Evolutionary conservation across 2,888 invertebrate genomes (phyloP).

Genomic region (Seira sanloemensis): DNA sequence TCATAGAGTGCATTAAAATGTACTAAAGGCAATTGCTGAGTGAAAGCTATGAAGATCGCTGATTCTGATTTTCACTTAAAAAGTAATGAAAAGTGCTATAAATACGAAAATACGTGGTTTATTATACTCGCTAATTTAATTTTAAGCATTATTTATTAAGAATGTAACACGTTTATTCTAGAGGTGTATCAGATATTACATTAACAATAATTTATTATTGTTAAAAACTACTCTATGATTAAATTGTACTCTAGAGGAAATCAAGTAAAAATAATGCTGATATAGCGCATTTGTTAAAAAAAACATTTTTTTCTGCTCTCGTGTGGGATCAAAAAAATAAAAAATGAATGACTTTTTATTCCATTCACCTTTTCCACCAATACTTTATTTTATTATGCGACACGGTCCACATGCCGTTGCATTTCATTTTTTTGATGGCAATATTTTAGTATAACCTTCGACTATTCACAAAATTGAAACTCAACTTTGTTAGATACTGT

Average conservation of each 20-base stretch:
- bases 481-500: neutral
- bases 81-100: neutral
- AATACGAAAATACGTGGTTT: neutral
- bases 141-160: constrained; percentile 19
- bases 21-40: neutral
- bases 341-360: constrained; percentile 58
- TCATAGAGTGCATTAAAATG: neutral
- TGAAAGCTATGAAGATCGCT: neutral
- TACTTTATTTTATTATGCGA: neutral
- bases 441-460: constrained; percentile 54
- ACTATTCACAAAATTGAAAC: constrained; percentile 59
- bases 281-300: neutral
- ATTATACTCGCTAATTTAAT: neutral
- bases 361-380: constrained; percentile 32
- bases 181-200: neutral
- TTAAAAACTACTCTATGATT: constrained; percentile 5
- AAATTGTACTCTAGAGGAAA: constrained; percentile 1
- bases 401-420: constrained; percentile 9
- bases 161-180: constrained; percentile 6
- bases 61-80: constrained; percentile 13
- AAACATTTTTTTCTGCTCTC: constrained; percentile 3
- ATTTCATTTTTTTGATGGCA: constrained; percentile 1
- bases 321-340: constrained; percentile 61
- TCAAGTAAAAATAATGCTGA: constrained; percentile 2
- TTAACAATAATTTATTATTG: constrained; percentile 13